These are phyloP conservation scores for Ommatoiulus sabulosus DNA, from an alignment of 2,888 invertebrate genomes.

Conservation along the genomic window DNA sequence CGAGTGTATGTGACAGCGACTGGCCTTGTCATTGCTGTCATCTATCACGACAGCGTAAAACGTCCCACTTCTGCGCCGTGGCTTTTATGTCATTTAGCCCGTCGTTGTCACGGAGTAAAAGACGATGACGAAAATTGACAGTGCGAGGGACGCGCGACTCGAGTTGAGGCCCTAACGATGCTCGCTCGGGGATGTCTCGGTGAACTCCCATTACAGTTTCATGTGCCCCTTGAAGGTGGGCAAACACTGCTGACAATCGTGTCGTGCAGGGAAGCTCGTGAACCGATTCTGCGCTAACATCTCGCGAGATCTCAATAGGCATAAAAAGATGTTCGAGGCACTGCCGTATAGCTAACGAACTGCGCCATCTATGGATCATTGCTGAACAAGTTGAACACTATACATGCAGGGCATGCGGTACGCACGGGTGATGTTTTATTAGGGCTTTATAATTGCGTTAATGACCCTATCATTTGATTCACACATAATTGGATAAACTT, in stretches of 20 bases:
- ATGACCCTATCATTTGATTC: too few species aligned
- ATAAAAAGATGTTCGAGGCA: too few species aligned
- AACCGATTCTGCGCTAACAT: not conserved
- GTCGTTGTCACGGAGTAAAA: not conserved
- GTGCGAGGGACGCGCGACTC: not conserved
- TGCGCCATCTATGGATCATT: too few species aligned
- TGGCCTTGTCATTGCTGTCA: conserved; percentile 10
- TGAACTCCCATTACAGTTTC: not conserved
- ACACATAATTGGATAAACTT: too few species aligned
- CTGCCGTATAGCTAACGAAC: too few species aligned
- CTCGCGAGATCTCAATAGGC: too few species aligned
- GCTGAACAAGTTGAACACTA: too few species aligned
- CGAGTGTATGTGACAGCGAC: not conserved
- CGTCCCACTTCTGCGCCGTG: not conserved
- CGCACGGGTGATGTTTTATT: too few species aligned
- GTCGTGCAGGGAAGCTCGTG: not conserved
- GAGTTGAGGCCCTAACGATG: not conserved
- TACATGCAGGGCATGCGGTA: too few species aligned
- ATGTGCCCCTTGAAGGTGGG: not conserved
- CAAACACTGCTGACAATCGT: not conserved
- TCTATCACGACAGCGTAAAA: not conserved
- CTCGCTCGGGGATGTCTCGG: too few species aligned
- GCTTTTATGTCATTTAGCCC: not conserved
- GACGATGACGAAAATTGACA: conserved; percentile 34
- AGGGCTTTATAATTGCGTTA: too few species aligned